A percentile compares a stretch with the other conserved stretches of the same genome.
Evolutionary conservation across 2,888 invertebrate genomes (phyloP).

Genomic region (Malthinus seriepunctatus): DNA sequence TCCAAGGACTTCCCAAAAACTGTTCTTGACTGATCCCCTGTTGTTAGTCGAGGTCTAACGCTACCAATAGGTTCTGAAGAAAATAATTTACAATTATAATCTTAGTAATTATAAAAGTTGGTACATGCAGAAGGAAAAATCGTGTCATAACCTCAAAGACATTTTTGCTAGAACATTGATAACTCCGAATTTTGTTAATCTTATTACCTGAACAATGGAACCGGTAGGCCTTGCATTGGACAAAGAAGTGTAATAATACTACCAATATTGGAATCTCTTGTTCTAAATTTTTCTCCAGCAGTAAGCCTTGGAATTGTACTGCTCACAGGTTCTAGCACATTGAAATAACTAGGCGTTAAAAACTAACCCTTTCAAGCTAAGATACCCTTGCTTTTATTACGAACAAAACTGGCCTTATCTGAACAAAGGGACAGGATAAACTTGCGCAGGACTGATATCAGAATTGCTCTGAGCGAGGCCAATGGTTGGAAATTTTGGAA

Average conservation of each 20-base stretch:
- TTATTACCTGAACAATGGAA: slow-evolving; percentile 64
- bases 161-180: no score
- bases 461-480: slow-evolving; percentile 44
- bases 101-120: not conserved
- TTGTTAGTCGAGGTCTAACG: slow-evolving; percentile 57
- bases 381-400: slow-evolving; percentile 5
- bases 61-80: slow-evolving; percentile 59
- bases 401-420: slow-evolving; percentile 39
- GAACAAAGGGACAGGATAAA: slow-evolving; percentile 58
- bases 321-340: slow-evolving; percentile 59
- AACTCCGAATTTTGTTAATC: no score
- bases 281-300: slow-evolving; percentile 41
- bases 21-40: slow-evolving; percentile 40
- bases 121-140: no score
- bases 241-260: slow-evolving; percentile 66
- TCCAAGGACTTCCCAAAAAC: slow-evolving; percentile 38
- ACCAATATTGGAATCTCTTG: slow-evolving; percentile 37
- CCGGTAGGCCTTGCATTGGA: slow-evolving; percentile 72
- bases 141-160: no score
- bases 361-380: not conserved
- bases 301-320: slow-evolving; percentile 59
- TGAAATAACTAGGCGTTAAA: slow-evolving; percentile 8
- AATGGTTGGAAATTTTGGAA: slow-evolving; percentile 59
- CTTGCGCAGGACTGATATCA: slow-evolving; percentile 58
- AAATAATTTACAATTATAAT: slow-evolving; percentile 8